Evolutionary conservation across 35 echinoderm and acorn worm species (phyloP).

Genomic region (Apostichopus parvimensis): DNA sequence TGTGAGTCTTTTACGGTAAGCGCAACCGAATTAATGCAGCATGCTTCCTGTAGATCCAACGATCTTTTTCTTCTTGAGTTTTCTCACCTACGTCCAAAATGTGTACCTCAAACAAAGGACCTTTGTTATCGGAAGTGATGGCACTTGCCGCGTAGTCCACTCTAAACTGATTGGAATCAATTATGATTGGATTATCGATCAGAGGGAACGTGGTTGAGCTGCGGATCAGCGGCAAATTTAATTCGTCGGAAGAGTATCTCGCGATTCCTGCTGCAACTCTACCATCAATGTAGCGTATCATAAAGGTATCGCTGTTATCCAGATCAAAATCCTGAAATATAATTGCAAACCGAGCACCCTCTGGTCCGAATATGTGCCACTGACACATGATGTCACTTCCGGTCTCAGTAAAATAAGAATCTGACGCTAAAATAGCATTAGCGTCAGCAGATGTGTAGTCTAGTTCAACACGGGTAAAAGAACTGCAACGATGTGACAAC

Average conservation of each 20-base stretch:
- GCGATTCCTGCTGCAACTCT: not conserved
- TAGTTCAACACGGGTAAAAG: too few species aligned
- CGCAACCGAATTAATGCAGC: too few species aligned
- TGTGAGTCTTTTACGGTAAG: too few species aligned
- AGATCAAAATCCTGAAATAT: not conserved
- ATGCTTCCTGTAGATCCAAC: too few species aligned
- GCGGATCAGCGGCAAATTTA: not conserved
- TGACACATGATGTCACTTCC: too few species aligned
- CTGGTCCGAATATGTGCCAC: not conserved
- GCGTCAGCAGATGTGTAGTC: too few species aligned
- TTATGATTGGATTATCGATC: not conserved
- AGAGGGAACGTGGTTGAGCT: not conserved
- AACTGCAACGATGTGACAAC: too few species aligned
- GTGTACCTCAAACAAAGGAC: slow-evolving; percentile 15
- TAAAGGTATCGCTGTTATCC: not conserved
- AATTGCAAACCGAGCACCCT: not conserved
- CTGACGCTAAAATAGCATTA: too few species aligned
- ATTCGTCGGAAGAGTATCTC: too few species aligned
- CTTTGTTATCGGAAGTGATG: not conserved
- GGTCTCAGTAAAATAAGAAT: too few species aligned
- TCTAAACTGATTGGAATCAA: not conserved
- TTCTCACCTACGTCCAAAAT: not conserved
- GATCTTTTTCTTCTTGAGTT: too few species aligned
- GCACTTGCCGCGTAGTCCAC: not conserved
- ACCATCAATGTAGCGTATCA: not conserved